Base-by-base conservation (phyloP, 1,140 invertebrate species). In the Paralvinella palmiformis region DNA sequence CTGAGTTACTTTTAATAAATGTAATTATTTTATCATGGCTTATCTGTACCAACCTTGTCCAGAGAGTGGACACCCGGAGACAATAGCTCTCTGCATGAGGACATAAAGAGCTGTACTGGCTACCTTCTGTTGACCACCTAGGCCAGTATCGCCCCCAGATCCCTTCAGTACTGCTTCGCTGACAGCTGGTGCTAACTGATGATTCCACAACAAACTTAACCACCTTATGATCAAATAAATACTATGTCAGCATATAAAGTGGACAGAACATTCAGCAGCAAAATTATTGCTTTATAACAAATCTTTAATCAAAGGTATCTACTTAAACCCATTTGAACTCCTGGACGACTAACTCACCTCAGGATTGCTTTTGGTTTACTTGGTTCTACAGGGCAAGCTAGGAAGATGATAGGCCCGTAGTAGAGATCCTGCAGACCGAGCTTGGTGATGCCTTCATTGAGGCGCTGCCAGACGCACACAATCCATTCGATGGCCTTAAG, bases 61-160 rank as follows among this genome's bases (percentile, higher is more conserved):
- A 58, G 70, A 66, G 5, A 79, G 67, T 13, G 78, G 76, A 68
- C 78, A 79, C 1, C 73, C 73, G 6, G 74, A 70, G 0, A 79
- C 73, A 3, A 78, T 69, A 22, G 75, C 73, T 32, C 72, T 70
- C 65, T 79, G 78, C 71, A 78, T 71, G 22, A 79, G 68, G 13
- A 79, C 75, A 69, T 78, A 79, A 13, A 79, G 70, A 4, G 75
- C 75, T 24, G 75, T 78, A 64, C 71, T 77, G 59, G 75, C 73
- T 41, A 79, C 76, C 59, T 78, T 78, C 65, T 77, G 70, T 61
- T 78, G 75, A 22, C 73, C 73, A 35, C 73, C 70, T 15, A 24
- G n/a, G 17, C 69, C 65, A 0, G 67, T 66, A 22, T 68, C 70
- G 4, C 71, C 70, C 24, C 70, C 69, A 22, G 64, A 67, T n/a